A percentile compares a stretch with the other conserved stretches of the same genome.
Conservation (phyloP, 2,888 invertebrate species). For the Caradrina kadenii region DNA sequence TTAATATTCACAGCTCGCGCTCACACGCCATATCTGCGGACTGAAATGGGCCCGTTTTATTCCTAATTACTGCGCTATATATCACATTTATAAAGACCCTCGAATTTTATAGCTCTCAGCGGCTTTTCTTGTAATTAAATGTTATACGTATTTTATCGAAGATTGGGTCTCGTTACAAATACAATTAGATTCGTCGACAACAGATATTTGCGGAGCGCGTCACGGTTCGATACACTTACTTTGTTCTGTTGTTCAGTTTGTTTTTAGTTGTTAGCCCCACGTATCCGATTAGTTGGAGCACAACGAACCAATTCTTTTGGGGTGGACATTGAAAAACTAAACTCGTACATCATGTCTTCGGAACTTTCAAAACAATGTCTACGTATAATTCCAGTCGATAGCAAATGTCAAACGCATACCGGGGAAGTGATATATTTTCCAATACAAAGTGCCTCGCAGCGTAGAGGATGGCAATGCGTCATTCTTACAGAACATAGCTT, state of each 20-base stretch:
- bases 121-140: conserved; percentile 55
- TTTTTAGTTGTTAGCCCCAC: conserved; percentile 44
- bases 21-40: conserved; percentile 41
- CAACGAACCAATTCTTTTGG: conserved; percentile 27
- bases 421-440: conserved; percentile 60
- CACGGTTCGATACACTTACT: conserved; percentile 32
- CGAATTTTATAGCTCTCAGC: conserved; percentile 51
- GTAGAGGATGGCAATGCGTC: conserved; percentile 55
- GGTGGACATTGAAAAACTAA: conserved; percentile 47
- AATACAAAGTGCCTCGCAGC: conserved; percentile 46
- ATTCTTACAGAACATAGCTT: conserved; percentile 46
- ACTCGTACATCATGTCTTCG: conserved; percentile 44
- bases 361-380: conserved; percentile 47
- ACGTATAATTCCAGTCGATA: conserved; percentile 49
- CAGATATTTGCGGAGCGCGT: conserved; percentile 38
- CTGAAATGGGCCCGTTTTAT: conserved; percentile 57
- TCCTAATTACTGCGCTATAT: conserved; percentile 59
- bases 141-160: conserved; percentile 52
- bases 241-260: conserved; percentile 39
- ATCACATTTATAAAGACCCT: conserved; percentile 51
- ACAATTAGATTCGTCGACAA: conserved; percentile 31
- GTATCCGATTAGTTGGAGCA: conserved; percentile 34
- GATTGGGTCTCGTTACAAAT: conserved; percentile 37
- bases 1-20: conserved; percentile 58
- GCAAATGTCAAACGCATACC: conserved; percentile 51